Evolutionary conservation across 2,113 vertebrate species (phyloP).

Genomic region (Proterorhinus semilunaris): DNA sequence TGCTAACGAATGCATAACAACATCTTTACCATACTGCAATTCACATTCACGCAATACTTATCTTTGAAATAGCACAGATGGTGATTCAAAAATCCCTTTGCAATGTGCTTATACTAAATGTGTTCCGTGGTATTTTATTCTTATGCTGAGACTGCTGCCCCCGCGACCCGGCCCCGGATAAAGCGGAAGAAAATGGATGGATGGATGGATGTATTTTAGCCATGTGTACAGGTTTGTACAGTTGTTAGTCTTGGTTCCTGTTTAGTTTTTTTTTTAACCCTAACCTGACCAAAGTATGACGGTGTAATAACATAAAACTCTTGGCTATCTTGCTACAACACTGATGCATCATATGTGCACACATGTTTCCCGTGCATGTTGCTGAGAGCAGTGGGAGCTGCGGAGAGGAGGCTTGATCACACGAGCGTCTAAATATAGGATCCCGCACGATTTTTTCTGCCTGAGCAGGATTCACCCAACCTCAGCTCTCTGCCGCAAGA

Average conservation of each 20-base stretch:
- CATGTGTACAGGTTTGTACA: neutral
- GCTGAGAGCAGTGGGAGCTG: slow-evolving; percentile 13
- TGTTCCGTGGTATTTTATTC: neutral
- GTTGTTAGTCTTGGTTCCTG: too few species aligned
- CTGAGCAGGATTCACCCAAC: slow-evolving; percentile 66
- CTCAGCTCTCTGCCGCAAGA: slow-evolving; percentile 33
- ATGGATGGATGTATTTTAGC: too few species aligned
- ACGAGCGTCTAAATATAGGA: slow-evolving; percentile 69
- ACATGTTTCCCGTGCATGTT: slow-evolving; percentile 36
- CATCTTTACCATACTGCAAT: slow-evolving; percentile 7
- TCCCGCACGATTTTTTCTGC: slow-evolving; percentile 61
- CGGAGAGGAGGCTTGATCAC: slow-evolving; percentile 53
- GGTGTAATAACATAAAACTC: too few species aligned
- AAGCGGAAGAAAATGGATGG: too few species aligned
- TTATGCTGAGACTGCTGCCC: too few species aligned
- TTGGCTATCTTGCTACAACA: slow-evolving; percentile 6
- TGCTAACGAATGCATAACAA: slow-evolving; percentile 15
- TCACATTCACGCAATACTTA: neutral
- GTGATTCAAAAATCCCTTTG: neutral
- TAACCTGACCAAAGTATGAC: too few species aligned
- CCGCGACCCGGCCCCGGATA: too few species aligned
- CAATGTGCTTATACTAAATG: neutral
- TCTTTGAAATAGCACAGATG: neutral
- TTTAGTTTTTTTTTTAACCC: too few species aligned
- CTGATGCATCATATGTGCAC: slow-evolving; percentile 20